Conservation (phyloP, 2,888 invertebrate species). For the Ariolimax columbianus region DNA sequence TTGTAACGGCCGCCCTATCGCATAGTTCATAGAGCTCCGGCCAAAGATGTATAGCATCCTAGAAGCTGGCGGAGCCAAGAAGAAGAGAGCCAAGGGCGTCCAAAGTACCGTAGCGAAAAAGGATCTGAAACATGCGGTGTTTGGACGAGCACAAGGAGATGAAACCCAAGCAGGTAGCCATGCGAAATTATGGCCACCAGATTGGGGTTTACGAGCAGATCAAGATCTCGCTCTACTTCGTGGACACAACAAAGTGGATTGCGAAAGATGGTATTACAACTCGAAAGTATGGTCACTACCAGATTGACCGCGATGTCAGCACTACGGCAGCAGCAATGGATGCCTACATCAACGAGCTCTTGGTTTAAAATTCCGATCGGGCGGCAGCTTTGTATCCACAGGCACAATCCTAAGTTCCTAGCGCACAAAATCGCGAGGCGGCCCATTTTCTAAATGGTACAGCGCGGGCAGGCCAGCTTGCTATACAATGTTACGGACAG, state of each 20-base stretch:
- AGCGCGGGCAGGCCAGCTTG: not conserved
- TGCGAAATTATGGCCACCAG: not conserved
- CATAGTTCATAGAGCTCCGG: not conserved
- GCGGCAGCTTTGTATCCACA: too few species aligned
- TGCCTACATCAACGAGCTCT: too few species aligned
- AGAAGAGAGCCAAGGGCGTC: not conserved
- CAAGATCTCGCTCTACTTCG: not conserved
- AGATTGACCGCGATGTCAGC: too few species aligned
- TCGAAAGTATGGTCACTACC: not conserved
- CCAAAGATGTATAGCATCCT: not conserved
- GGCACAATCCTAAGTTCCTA: not conserved
- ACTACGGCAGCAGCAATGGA: too few species aligned
- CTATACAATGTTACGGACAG: not conserved
- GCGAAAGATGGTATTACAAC: not conserved
- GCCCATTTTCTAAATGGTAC: not conserved
- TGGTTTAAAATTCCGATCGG: too few species aligned
- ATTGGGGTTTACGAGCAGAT: not conserved
- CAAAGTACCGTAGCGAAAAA: not conserved
- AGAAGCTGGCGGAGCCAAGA: not conserved
- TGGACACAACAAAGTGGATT: conserved; percentile 3
- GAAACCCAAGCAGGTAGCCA: not conserved
- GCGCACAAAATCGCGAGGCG: too few species aligned
- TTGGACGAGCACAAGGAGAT: not conserved
- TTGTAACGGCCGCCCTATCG: not conserved
- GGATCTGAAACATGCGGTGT: not conserved